Percentiles rank a stretch among this genome's conserved stretches.
phyloP scores from a whole-genome alignment of 2,113 vertebrate genomes.

The Plectropomus leopardus region DNA sequence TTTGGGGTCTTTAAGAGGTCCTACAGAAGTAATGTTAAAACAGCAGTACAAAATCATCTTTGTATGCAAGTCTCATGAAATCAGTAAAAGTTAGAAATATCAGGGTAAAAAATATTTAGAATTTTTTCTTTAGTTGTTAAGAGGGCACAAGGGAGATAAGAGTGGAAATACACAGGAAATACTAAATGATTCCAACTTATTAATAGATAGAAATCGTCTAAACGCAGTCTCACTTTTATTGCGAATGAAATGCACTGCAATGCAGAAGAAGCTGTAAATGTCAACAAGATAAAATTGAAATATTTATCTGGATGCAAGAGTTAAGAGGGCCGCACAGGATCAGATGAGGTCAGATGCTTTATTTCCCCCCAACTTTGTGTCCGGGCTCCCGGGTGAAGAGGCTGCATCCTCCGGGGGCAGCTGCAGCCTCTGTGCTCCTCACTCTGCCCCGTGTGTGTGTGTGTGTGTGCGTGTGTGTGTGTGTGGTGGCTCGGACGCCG shows the following conservation, averaged over 20 bases:
- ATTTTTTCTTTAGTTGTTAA: neutral
- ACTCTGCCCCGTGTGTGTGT: conserved; percentile 5
- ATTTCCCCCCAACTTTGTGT: conserved; percentile 5
- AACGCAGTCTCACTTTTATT: neutral
- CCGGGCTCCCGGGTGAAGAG: conserved; percentile 26
- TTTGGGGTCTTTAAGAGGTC: too few species aligned
- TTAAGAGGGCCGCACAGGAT: neutral
- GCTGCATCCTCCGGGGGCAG: conserved; percentile 36
- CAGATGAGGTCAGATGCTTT: conserved; percentile 2
- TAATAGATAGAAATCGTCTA: neutral
- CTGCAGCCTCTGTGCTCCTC: conserved; percentile 37
- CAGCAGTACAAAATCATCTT: neutral
- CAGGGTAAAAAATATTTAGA: too few species aligned
- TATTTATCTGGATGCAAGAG: neutral
- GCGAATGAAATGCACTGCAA: conserved; percentile 35
- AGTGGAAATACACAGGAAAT: neutral
- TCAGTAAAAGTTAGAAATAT: neutral
- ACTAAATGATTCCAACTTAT: neutral
- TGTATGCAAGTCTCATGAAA: too few species aligned
- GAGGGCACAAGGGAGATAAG: too few species aligned
- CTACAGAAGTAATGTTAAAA: neutral
- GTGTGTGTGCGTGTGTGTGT: neutral
- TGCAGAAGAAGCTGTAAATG: conserved; percentile 35
- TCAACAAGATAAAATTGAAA: neutral
- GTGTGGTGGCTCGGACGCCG: conserved; percentile 49